Evolutionary conservation across 2,888 invertebrate genomes (phyloP), one percentile per base, ranked within the genome.

Genomic region (Drosophila longiperda): DNA sequence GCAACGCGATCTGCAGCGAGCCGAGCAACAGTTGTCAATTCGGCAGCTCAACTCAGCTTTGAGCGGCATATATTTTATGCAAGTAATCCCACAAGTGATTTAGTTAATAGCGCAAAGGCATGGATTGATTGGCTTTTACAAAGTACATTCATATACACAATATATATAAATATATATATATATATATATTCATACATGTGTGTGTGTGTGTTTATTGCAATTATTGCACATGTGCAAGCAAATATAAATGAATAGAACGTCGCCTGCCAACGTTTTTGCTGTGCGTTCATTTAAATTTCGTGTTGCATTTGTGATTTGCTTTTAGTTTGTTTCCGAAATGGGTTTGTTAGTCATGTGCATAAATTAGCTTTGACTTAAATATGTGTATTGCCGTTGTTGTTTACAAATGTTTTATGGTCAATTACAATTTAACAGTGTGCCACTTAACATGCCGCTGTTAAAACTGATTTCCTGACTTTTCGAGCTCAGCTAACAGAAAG

Each of bases 311-410:
- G 36, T 66, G 61, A 66, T 70, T 66, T 61, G 71, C 71, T 74
- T 78, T 78, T 74, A 74, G 70, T 64, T 67, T 71, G 61, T 57
- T 49, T 61, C 23, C 26, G 58, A 71, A 45, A 79, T 75, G 62
- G 79, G 49, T 71, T 79, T 79, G 75, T 78, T 78, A 78, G 79
- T 75, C 78, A 78, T 79, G 75, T 79, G 80, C 78, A 78, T 78
- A 78, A 78, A 78, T 78, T 78, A 75, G 75, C 52, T 78, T 49
- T 64, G 48, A 71, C 71, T 78, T 72, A 49, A 59, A 78, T 60
- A 52, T 70, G 66, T 63, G 58, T 1, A 42, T 62, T 78, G 65
- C 63, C 54, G 36, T 54, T 48, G 60, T 49, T 76, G 54, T 57
- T 63, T 61, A 23, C 68, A 73, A 73, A 76, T 67, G 57, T 73